Percentiles rank a stretch among this genome's conserved stretches.
These are phyloP conservation scores for Cherax quadricarinatus DNA, from an alignment of 1,140 invertebrate species.

Conservation along the genomic window DNA sequence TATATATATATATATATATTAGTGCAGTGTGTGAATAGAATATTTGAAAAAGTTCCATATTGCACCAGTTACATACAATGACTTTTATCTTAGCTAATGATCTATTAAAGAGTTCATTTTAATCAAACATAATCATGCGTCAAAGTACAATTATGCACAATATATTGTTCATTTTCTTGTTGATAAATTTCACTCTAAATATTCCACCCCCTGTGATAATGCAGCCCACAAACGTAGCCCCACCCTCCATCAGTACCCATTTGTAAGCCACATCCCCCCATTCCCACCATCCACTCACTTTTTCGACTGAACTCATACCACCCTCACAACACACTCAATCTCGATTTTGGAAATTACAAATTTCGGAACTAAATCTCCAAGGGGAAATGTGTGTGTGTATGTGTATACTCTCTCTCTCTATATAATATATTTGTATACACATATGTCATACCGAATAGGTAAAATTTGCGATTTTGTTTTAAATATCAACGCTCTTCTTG, in stretches of 20 bases:
- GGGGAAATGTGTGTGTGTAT: background rate
- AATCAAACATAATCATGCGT: background rate
- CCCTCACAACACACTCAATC: background rate
- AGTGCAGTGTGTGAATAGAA: no score
- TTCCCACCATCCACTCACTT: background rate
- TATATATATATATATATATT: no score
- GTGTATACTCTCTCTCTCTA: no score
- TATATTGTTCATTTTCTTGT: background rate
- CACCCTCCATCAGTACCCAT: slow-evolving; percentile 29
- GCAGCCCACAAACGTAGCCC: background rate
- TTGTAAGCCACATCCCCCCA: slow-evolving; percentile 10
- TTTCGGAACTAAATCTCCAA: background rate
- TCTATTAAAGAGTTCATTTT: background rate
- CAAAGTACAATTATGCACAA: background rate
- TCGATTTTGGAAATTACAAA: background rate
- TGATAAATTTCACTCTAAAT: background rate
- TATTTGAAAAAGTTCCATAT: no score
- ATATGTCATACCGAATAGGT: no score
- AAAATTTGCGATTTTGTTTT: no score
- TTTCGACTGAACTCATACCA: background rate
- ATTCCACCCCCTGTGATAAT: background rate
- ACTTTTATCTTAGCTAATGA: background rate
- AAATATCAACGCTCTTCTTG: no score
- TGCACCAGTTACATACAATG: no score
- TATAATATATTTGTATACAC: no score